These are phyloP conservation scores for Cephonodes hylas DNA, from an alignment of 2,888 invertebrate genomes.

Conservation along the genomic window DNA sequence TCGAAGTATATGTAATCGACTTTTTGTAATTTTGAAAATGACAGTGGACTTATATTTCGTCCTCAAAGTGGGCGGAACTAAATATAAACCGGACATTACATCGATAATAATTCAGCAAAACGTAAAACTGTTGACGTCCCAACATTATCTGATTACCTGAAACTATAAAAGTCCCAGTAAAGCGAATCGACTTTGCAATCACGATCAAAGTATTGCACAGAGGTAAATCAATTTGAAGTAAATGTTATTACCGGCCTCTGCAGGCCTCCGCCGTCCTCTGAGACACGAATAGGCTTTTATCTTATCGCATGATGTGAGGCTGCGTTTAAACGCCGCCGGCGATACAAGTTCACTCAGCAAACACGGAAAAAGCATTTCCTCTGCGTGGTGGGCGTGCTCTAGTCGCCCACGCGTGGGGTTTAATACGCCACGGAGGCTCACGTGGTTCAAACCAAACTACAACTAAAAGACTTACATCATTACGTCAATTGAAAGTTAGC, in stretches of 20 bases:
- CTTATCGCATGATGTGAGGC: neutral
- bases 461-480: too few relatives aligned
- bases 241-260: neutral
- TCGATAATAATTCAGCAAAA: too few relatives aligned
- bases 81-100: too few relatives aligned
- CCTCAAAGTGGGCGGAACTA: too few relatives aligned
- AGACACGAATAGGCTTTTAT: constrained; percentile 7
- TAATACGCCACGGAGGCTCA: too few relatives aligned
- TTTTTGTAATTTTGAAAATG: too few relatives aligned
- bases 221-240: constrained; percentile 23
- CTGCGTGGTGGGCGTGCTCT: neutral
- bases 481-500: too few relatives aligned
- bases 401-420: too few relatives aligned
- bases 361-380: neutral
- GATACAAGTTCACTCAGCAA: neutral
- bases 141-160: neutral
- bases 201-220: constrained; percentile 15
- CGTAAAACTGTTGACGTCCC: neutral
- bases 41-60: too few relatives aligned
- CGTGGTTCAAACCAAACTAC: too few relatives aligned
- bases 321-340: neutral
- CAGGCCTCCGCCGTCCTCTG: neutral
- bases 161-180: neutral
- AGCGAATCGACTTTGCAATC: constrained; percentile 11
- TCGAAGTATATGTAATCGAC: too few relatives aligned